These are phyloP conservation scores for Plutella xylostella DNA, from an alignment of 2,888 invertebrate species.

Conservation along the genomic window DNA sequence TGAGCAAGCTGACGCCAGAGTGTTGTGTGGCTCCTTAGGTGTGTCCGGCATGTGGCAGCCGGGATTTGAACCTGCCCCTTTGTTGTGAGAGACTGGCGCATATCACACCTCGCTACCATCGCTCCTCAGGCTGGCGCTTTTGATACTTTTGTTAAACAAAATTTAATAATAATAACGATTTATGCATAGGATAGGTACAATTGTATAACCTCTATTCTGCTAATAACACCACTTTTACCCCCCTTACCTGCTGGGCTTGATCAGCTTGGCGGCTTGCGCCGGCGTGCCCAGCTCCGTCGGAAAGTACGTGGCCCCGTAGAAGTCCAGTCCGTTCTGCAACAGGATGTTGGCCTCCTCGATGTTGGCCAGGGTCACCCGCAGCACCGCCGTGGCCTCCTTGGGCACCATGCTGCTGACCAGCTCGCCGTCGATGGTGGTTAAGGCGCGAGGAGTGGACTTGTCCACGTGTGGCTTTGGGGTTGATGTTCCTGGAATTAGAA, in stretches of 20 bases:
- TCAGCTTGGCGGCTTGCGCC: conserved; percentile 72
- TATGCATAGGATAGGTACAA: conserved; percentile 17
- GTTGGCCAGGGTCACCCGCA: conserved; percentile 80
- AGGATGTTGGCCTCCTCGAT: conserved; percentile 82
- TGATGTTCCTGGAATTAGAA: conserved; percentile 37
- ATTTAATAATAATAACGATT: no score
- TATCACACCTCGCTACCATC: no score
- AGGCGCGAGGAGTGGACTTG: conserved; percentile 45
- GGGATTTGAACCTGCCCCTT: no score
- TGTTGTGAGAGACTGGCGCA: no score
- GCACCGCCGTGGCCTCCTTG: conserved; percentile 73
- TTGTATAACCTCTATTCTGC: background rate
- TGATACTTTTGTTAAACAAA: no score
- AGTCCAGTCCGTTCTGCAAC: conserved; percentile 86
- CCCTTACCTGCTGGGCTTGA: conserved; percentile 60
- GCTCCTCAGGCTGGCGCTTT: no score
- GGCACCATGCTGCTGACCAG: conserved; percentile 63
- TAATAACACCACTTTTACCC: background rate
- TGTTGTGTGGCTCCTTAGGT: no score
- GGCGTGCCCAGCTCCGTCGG: conserved; percentile 83
- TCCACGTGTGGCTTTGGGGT: conserved; percentile 56
- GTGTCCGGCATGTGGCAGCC: no score
- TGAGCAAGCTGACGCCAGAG: no score
- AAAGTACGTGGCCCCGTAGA: conserved; percentile 90
- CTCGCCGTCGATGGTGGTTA: conserved; percentile 57